These are phyloP conservation scores for Oncorhynchus mykiss DNA, from an alignment of 2,113 vertebrate genomes.

Conservation along the genomic window DNA sequence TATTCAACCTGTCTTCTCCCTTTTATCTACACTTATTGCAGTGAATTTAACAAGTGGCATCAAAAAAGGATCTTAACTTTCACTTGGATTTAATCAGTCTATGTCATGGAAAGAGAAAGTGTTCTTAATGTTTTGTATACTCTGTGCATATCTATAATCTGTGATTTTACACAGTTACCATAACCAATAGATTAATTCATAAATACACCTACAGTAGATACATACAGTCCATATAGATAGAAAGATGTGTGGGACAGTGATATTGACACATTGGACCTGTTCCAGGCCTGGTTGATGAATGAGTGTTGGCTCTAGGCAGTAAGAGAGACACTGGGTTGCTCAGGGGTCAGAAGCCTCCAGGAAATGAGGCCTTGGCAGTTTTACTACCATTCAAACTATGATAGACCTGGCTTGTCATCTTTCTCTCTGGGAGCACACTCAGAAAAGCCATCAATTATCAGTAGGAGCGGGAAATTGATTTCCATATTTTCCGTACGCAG, in stretches of 20 bases:
- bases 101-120: too few relatives aligned
- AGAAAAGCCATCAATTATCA: constrained; percentile 82
- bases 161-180: too few relatives aligned
- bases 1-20: too few relatives aligned
- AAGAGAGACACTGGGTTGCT: constrained; percentile 30
- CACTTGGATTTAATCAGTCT: too few relatives aligned
- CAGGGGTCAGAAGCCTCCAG: constrained; percentile 48
- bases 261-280: constrained; percentile 46
- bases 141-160: too few relatives aligned
- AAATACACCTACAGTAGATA: constrained; percentile 16
- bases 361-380: constrained; percentile 64
- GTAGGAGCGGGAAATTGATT: constrained; percentile 67
- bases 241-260: constrained; percentile 29
- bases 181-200: background rate
- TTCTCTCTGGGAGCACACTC: constrained; percentile 74
- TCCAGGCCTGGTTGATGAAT: constrained; percentile 45
- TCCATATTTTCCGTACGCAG: constrained; percentile 59
- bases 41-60: too few relatives aligned
- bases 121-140: too few relatives aligned
- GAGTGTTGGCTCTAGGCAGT: constrained; percentile 39
- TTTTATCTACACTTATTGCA: too few relatives aligned
- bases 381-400: constrained; percentile 77
- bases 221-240: constrained; percentile 36
- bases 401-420: constrained; percentile 83
- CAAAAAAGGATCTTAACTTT: too few relatives aligned